Conservation (phyloP, 2,797 vertebrate genomes). For the Coregonus ussuriensis region DNA sequence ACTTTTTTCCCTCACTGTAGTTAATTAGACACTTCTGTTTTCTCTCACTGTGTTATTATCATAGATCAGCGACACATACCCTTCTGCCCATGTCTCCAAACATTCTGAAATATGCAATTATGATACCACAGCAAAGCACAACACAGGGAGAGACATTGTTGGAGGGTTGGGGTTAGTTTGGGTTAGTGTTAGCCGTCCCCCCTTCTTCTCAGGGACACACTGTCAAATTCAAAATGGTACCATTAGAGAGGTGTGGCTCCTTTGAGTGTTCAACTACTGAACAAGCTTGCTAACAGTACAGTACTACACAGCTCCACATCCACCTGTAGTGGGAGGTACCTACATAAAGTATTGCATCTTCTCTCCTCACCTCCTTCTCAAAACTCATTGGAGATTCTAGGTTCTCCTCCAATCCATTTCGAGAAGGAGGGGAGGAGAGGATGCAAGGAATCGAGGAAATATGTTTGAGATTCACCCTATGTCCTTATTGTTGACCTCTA, state of each 20-base stretch:
- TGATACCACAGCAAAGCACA: slow-evolving; percentile 45
- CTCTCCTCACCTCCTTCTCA: not conserved
- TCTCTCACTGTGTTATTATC: slow-evolving; percentile 63
- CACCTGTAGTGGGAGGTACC: not conserved
- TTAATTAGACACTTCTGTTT: slow-evolving; percentile 48
- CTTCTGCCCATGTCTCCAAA: slow-evolving; percentile 29
- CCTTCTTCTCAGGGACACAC: slow-evolving; percentile 24
- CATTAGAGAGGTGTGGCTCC: slow-evolving; percentile 48
- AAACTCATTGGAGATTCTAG: not conserved
- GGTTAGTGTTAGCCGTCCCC: slow-evolving; percentile 13
- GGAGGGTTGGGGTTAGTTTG: slow-evolving; percentile 35
- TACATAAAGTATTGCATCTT: no score
- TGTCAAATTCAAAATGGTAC: slow-evolving; percentile 29
- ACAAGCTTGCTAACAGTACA: slow-evolving; percentile 38
- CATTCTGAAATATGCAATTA: slow-evolving; percentile 39
- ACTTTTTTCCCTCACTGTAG: no score
- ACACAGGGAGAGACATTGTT: slow-evolving; percentile 35
- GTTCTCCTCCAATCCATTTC: not conserved
- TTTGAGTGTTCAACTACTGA: slow-evolving; percentile 2
- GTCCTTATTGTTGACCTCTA: no score
- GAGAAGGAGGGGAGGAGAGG: not conserved
- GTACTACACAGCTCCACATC: slow-evolving; percentile 3
- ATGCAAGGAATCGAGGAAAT: no score
- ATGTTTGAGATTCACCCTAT: no score
- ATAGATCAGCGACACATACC: slow-evolving; percentile 33